Conservation (phyloP, 2,797 vertebrate genomes). For the Coreius guichenoti region DNA sequence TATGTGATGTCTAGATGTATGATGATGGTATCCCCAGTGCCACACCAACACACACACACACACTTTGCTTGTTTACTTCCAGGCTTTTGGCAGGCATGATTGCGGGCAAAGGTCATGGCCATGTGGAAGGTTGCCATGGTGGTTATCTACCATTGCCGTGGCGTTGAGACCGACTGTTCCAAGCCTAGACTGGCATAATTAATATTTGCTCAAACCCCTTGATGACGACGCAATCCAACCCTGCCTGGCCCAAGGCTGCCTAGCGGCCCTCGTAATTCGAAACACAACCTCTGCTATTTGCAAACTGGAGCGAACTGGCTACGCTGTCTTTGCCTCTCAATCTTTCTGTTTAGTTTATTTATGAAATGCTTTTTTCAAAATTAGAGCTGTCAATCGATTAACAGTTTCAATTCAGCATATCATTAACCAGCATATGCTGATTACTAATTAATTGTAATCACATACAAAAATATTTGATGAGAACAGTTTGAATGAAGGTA, state of each 20-base stretch:
- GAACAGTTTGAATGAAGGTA: background rate
- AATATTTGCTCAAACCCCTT: conserved; percentile 36
- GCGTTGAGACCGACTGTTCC: background rate
- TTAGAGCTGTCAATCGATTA: background rate
- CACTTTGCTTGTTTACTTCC: conserved; percentile 20
- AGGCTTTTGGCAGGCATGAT: conserved; percentile 38
- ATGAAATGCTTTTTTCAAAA: conserved; percentile 1
- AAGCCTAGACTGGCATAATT: conserved; percentile 39
- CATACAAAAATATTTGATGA: conserved; percentile 5
- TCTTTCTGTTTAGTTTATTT: conserved; percentile 4
- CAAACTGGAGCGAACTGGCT: background rate
- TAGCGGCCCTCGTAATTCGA: background rate
- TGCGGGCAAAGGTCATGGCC: conserved; percentile 25
- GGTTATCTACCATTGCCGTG: conserved; percentile 19
- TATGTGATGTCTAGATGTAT: conserved; percentile 18
- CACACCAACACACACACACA: background rate
- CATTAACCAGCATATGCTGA: background rate
- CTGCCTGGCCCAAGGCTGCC: conserved; percentile 26
- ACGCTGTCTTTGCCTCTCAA: background rate
- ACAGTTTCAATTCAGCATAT: background rate
- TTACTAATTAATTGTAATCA: background rate
- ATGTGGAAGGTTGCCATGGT: conserved; percentile 38
- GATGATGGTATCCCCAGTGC: conserved; percentile 2
- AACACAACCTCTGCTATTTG: conserved; percentile 25
- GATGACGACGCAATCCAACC: conserved; percentile 1